These are phyloP conservation scores for Lasioglossum figueresi DNA, from an alignment of 2,888 invertebrate genomes.

Conservation along the genomic window DNA sequence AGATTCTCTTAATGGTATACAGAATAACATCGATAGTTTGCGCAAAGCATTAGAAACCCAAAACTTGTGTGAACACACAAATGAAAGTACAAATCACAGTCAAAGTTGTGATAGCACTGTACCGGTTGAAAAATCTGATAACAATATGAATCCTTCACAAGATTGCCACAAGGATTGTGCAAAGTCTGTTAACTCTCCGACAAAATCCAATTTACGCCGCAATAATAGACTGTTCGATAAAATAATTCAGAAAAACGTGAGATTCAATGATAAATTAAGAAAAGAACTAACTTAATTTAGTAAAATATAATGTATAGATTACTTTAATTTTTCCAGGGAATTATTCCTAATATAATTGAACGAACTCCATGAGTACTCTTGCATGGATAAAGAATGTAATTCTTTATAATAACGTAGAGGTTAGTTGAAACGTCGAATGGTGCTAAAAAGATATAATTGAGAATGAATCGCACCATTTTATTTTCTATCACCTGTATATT, in stretches of 20 bases:
- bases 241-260: slow-evolving; percentile 73
- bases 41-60: slow-evolving; percentile 67
- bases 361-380: neutral
- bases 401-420: neutral
- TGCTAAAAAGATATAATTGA: neutral
- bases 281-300: slow-evolving; percentile 37
- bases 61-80: slow-evolving; percentile 42
- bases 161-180: slow-evolving; percentile 9
- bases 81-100: slow-evolving; percentile 48
- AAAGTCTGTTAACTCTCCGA: slow-evolving; percentile 54
- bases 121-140: slow-evolving; percentile 67
- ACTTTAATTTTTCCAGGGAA: neutral
- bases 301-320: slow-evolving; percentile 2
- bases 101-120: slow-evolving; percentile 67
- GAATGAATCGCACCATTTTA: slow-evolving; percentile 19
- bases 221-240: slow-evolving; percentile 64
- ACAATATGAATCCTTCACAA: slow-evolving; percentile 4
- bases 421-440: neutral
- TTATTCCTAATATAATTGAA: neutral
- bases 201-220: slow-evolving; percentile 69
- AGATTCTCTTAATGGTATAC: slow-evolving; percentile 75
- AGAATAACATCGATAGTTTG: slow-evolving; percentile 70
- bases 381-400: slow-evolving; percentile 18
- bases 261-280: slow-evolving; percentile 71
- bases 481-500: slow-evolving; percentile 10